phyloP scores from a whole-genome alignment of 2,888 invertebrate genomes.

The Cremastobaeus sp. region DNA sequence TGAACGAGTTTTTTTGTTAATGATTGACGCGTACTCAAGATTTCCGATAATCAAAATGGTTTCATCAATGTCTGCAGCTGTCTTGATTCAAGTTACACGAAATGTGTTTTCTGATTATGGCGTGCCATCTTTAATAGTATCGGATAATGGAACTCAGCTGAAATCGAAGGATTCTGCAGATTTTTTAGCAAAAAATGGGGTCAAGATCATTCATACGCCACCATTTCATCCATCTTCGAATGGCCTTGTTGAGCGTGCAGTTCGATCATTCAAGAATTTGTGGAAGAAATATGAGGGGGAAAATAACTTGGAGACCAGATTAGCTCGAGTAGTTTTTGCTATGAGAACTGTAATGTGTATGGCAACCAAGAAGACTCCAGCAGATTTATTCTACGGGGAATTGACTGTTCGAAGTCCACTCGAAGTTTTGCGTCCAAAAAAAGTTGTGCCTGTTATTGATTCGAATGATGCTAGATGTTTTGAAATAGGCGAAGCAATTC shows the following conservation, averaged over 20 bases:
- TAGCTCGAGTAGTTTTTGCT: too few species aligned
- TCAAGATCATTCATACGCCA: neutral
- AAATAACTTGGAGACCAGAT: too few species aligned
- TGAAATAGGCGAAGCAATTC: too few species aligned
- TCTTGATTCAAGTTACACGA: neutral
- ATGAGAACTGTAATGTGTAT: too few species aligned
- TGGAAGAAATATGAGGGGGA: neutral
- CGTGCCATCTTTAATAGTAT: neutral
- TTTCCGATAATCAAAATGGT: slow-evolving; percentile 18
- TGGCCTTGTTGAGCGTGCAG: neutral
- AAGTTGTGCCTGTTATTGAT: too few species aligned
- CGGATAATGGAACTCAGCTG: neutral
- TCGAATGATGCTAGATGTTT: too few species aligned
- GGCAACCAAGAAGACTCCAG: too few species aligned
- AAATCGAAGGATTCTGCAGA: neutral
- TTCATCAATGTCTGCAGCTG: slow-evolving; percentile 15
- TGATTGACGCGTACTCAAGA: slow-evolving; percentile 17
- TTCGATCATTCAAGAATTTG: neutral
- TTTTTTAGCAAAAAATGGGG: neutral
- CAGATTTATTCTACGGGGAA: too few species aligned
- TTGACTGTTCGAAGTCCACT: too few species aligned
- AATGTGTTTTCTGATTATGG: slow-evolving; percentile 16
- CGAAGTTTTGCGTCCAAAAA: too few species aligned
- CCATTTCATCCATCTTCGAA: neutral
- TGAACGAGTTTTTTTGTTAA: slow-evolving; percentile 4